A percentile compares a stretch with the other conserved stretches of the same genome.
Conservation (phyloP, 2,797 vertebrate species). For the Sebastiscus albofasciatus region DNA sequence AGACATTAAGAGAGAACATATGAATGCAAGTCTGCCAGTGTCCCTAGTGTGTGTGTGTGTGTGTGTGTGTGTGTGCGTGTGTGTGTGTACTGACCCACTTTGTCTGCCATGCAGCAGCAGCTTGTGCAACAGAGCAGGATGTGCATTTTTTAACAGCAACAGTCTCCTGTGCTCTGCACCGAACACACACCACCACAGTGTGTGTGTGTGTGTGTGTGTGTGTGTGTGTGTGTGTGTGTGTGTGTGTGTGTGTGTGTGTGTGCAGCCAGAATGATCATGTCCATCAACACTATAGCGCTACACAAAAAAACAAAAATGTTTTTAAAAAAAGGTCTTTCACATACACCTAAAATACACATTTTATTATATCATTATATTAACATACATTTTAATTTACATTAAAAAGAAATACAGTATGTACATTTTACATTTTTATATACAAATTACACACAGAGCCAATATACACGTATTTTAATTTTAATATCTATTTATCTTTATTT, state of each 20-base stretch:
- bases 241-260: background rate
- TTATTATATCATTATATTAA: background rate
- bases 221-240: background rate
- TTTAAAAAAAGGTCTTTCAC: background rate
- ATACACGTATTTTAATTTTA: no score
- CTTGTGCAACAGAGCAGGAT: conserved; percentile 80
- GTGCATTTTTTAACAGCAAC: conserved; percentile 79
- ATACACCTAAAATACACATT: background rate
- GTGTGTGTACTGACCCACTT: conserved; percentile 79
- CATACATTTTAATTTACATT: no score
- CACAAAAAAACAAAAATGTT: conserved; percentile 2
- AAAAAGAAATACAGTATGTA: no score
- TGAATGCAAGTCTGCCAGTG: conserved; percentile 26
- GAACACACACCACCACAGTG: conserved; percentile 25
- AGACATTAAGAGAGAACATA: conserved; percentile 39
- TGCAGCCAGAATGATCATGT: background rate
- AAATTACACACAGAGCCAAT: no score
- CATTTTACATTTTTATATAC: background rate
- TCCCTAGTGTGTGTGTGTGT: conserved; percentile 17
- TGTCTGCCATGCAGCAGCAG: conserved; percentile 79
- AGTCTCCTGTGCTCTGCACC: conserved; percentile 60
- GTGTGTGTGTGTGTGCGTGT: conserved; percentile 7
- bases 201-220: background rate
- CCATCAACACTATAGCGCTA: background rate
- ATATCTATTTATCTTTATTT: no score